Evolutionary conservation across 2,113 vertebrate species (phyloP).

Genomic region (Anoplopoma fimbria): DNA sequence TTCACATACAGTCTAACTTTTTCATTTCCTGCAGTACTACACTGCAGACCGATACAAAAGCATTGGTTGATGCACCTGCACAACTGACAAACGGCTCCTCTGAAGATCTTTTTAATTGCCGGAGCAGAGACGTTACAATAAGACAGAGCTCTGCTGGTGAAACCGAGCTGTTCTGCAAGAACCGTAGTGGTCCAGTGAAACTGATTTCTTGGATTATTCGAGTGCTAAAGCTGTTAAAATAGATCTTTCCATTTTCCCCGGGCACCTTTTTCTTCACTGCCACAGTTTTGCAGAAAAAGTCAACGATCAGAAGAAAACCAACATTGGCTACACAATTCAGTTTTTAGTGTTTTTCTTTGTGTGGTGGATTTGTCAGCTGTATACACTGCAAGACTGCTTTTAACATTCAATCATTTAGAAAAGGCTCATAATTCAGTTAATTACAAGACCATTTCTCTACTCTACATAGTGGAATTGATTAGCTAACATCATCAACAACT

Average conservation of each 20-base stretch:
- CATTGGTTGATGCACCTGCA: neutral
- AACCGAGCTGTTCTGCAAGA: conserved; percentile 27
- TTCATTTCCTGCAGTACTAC: conserved; percentile 27
- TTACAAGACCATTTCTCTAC: neutral
- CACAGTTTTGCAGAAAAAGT: conserved; percentile 6
- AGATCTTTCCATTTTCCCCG: neutral
- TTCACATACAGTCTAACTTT: conserved; percentile 34
- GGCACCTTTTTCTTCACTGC: conserved; percentile 1
- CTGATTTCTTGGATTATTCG: conserved; percentile 32
- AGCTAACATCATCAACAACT: too few relatives aligned
- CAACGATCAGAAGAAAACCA: neutral
- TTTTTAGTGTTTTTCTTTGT: neutral
- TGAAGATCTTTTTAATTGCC: conserved; percentile 34
- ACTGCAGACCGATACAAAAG: conserved; percentile 15
- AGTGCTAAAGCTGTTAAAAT: conserved; percentile 14
- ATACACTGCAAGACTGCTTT: neutral
- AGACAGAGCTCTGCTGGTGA: conserved; percentile 27
- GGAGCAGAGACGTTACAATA: conserved; percentile 9
- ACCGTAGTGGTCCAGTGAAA: neutral
- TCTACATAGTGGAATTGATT: too few relatives aligned
- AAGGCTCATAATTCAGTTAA: neutral
- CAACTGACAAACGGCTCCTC: conserved; percentile 2
- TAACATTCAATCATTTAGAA: neutral
- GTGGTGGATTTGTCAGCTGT: neutral
- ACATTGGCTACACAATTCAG: neutral